phyloP scores from a whole-genome alignment of 2,888 invertebrate species.

The Sericinus montela region DNA sequence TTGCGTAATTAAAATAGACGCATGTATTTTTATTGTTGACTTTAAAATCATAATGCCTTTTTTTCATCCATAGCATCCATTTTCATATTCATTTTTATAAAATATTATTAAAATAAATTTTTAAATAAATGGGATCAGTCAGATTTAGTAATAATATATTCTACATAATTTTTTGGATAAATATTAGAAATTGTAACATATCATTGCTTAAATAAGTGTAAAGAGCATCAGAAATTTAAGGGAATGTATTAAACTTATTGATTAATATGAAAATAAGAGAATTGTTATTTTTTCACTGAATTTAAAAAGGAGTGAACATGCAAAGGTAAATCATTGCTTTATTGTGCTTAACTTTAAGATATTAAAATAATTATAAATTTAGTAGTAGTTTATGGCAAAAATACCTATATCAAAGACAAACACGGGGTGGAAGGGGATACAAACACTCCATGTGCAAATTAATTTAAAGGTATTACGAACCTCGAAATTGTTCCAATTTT shows the following conservation, averaged over 20 bases:
- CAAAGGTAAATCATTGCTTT: slow-evolving; percentile 30
- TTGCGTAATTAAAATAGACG: no score
- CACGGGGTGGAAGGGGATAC: slow-evolving; percentile 66
- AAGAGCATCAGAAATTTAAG: no score
- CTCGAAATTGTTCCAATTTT: slow-evolving; percentile 90
- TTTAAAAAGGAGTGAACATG: slow-evolving; percentile 12
- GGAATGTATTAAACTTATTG: background rate
- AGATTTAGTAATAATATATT: no score
- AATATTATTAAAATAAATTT: no score
- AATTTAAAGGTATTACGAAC: slow-evolving; percentile 80
- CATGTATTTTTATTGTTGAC: no score
- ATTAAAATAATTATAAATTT: slow-evolving; percentile 41
- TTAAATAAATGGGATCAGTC: no score
- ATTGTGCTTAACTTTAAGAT: slow-evolving; percentile 53
- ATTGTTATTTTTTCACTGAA: background rate
- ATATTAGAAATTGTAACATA: no score
- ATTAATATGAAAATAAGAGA: background rate
- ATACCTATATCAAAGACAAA: slow-evolving; percentile 52
- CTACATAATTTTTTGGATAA: no score
- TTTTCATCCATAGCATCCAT: no score
- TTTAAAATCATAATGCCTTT: no score
- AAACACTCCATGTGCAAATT: slow-evolving; percentile 78
- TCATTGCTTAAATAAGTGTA: no score
- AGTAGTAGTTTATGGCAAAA: slow-evolving; percentile 24
- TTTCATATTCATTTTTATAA: no score